Base-by-base conservation (phyloP, 1,140 invertebrate genomes). In the Spodoptera frugiperda region DNA sequence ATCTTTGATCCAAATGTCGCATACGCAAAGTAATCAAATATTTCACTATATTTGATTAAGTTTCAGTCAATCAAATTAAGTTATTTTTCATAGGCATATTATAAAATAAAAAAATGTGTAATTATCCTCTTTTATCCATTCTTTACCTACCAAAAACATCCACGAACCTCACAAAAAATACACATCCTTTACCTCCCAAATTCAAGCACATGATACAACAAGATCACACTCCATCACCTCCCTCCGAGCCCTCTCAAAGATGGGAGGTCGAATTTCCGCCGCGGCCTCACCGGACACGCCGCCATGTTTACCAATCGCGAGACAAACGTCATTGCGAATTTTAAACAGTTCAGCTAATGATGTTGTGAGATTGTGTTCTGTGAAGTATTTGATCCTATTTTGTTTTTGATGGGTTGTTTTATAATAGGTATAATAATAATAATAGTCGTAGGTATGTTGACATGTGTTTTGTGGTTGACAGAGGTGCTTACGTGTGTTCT, bases 261-360 rank as follows among this genome's bases (percentile, higher is more conserved):
- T n/a, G 61, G 25, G 73, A 78, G 86, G 84, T 84, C 84, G 89
- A 92, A 93, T 93, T 93, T 93, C 91, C 91, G 91, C 84, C 86
- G 87, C 87, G 87, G 88, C 91, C 91, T 90, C 86, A 83, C 89
- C 90, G 91, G 91, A 93, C 84, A 82, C 80, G 78, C 76, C 86
- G 90, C 87, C 91, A 93, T 93, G 91, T 93, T 93, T 93, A 92
- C 90, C 90, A 92, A 93, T 90, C 87, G 90, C 87, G 88, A 85
- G 86, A 83, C 81, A 88, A 90, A 86, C 85, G 82, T 85, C 87
- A 85, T 78, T 67, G 86, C 78, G 90, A 91, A 93, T 92, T 89
- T 92, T 92, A 92, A 93, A 79, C 82, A 90, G 89, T 77, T 84
- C n/a, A 75, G 76, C 76, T 80, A 79, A 84, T 83, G 86, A 82